phyloP scores from a whole-genome alignment of 2,888 invertebrate species.

The Drosophila testacea region DNA sequence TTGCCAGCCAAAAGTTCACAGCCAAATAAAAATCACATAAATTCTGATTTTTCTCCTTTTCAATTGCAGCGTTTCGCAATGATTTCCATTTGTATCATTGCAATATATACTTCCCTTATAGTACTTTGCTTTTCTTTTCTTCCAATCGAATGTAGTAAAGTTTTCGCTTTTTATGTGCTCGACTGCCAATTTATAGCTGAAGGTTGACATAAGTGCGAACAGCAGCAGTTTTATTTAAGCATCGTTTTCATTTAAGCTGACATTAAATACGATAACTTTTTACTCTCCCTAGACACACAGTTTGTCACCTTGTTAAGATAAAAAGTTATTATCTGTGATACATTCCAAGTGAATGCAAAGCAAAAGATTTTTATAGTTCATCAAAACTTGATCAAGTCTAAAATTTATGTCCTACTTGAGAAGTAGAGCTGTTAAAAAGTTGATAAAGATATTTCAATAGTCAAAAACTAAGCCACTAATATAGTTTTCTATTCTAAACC shows the following conservation, averaged over 20 bases:
- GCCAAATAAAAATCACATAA: slow-evolving; percentile 67
- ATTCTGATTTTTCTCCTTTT: slow-evolving; percentile 37
- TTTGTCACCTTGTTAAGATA: slow-evolving; percentile 10
- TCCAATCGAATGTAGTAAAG: slow-evolving; percentile 17
- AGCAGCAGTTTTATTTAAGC: slow-evolving; percentile 13
- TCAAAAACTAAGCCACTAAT: not conserved
- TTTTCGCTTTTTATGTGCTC: slow-evolving; percentile 36
- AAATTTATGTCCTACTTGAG: not conserved
- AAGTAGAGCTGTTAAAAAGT: not conserved
- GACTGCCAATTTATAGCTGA: slow-evolving; percentile 47
- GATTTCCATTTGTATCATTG: slow-evolving; percentile 55
- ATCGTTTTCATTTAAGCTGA: slow-evolving; percentile 15
- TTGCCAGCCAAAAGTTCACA: slow-evolving; percentile 44
- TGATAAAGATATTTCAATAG: not conserved
- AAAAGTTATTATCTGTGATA: slow-evolving; percentile 12
- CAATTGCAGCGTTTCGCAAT: slow-evolving; percentile 43
- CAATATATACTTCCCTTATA: slow-evolving; percentile 14
- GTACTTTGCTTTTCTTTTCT: slow-evolving; percentile 9
- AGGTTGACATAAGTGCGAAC: slow-evolving; percentile 22
- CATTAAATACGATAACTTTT: slow-evolving; percentile 12
- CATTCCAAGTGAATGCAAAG: not conserved
- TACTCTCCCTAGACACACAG: not conserved
- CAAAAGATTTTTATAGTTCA: not conserved
- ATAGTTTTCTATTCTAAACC: too few relatives aligned
- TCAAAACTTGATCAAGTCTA: slow-evolving; percentile 8